Conservation (phyloP, 2,888 invertebrate species). For the Adineta ricciae region DNA sequence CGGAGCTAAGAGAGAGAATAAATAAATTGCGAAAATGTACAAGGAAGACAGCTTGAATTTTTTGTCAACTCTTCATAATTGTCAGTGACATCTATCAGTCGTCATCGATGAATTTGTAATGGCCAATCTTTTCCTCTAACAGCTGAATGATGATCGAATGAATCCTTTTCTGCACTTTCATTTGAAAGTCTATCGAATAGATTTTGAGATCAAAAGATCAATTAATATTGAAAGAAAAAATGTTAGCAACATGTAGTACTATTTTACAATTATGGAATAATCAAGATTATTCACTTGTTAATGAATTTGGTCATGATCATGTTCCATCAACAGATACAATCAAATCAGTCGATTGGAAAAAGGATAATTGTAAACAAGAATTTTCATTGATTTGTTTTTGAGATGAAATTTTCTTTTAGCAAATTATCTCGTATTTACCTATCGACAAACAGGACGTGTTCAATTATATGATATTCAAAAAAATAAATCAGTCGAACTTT, state of each 20-base stretch:
- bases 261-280: slow-evolving; percentile 5
- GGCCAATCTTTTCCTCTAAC: too few species aligned
- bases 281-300: not conserved
- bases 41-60: too few species aligned
- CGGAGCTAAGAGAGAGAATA: too few species aligned
- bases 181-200: too few species aligned
- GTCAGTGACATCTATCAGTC: too few species aligned
- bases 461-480: slow-evolving; percentile 16
- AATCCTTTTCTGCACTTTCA: too few species aligned
- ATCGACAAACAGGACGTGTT: not conserved
- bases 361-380: slow-evolving; percentile 8
- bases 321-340: not conserved
- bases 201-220: too few species aligned
- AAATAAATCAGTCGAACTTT: slow-evolving; percentile 7
- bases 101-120: too few species aligned
- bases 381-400: too few species aligned
- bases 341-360: slow-evolving; percentile 12
- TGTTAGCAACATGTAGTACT: not conserved
- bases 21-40: too few species aligned
- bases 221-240: not conserved
- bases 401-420: not conserved
- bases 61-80: too few species aligned
- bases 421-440: slow-evolving; percentile 1
- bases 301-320: not conserved
- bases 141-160: too few species aligned